These are phyloP conservation scores for Glyphotaelius pellucidus DNA, from an alignment of 2,888 invertebrate species.

Conservation along the genomic window DNA sequence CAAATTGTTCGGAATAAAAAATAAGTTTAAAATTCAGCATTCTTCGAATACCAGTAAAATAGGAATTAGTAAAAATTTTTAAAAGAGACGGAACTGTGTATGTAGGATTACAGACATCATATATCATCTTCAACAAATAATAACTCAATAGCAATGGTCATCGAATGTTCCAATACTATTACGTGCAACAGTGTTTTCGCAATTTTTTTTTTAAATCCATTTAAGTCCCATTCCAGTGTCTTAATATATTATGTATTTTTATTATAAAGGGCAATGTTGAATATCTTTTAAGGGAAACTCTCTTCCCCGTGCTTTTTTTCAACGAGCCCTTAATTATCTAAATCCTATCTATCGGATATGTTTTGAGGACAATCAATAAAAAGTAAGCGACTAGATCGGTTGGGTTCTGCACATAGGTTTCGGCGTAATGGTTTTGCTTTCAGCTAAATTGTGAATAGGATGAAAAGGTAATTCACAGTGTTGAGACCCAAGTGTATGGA, in stretches of 20 bases:
- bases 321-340: constrained; percentile 18
- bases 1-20: neutral
- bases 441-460: neutral
- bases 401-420: neutral
- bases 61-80: neutral
- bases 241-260: constrained; percentile 12
- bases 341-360: constrained; percentile 7
- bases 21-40: neutral
- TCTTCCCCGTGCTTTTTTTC: constrained; percentile 26
- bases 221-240: constrained; percentile 27
- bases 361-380: constrained; percentile 35
- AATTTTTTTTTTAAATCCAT: neutral
- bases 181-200: neutral
- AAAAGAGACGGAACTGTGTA: neutral
- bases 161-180: neutral
- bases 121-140: neutral
- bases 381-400: neutral
- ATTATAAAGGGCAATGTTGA: constrained; percentile 18
- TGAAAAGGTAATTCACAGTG: neutral
- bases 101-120: neutral
- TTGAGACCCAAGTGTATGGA: neutral
- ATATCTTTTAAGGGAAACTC: constrained; percentile 26
- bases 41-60: neutral
- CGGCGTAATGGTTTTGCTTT: neutral
- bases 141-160: neutral